Evolutionary conservation across 2,888 invertebrate genomes (phyloP), one percentile per base, ranked within the genome.

Genomic region (Dryococelus australis): DNA sequence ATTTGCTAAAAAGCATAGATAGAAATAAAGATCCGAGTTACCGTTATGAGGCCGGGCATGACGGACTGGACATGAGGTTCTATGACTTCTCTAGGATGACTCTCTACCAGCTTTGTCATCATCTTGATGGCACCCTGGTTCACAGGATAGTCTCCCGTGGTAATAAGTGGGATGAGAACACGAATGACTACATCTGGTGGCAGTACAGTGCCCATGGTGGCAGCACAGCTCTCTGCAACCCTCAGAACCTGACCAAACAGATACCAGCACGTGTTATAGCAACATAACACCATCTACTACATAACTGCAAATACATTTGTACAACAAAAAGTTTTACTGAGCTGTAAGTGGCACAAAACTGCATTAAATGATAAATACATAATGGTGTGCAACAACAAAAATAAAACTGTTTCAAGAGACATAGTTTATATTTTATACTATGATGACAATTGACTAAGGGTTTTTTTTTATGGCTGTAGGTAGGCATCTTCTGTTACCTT

Each of bases 101-200:
- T 95, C 91, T 97, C 97, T 84, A 97, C 96, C 88, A 98, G 94
- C 92, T 97, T 97, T 0, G 97, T 96, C 83, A 98, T 94, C 94
- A 99, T 96, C 93, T 99, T 99, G 85, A 99, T 96, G 88, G 98
- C 98, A 90, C 98, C 98, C 92, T 98, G 95, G 91, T 98, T 97
- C 87, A 96, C 95, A 0, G 98, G 98, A 93, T 95, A 97, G 35
- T 96, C 95, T 90, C 97, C 97, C 0, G 98, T 98, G 51, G 96
- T 95, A 90, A 99, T 97, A 90, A 99, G 96, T 0, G 99, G 98
- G 90, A 95, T 95, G 27, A 97, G 93, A 0, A 97, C 94, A 92
- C 96, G 94, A 81, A 97, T 95, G 86, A 96, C 95, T 91, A 96
- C 95, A 89, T 96, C 96, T 0, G 97, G 95, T 3, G 98, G 97